Conservation (phyloP, 2,888 invertebrate genomes). For the Agrotis ipsilon region DNA sequence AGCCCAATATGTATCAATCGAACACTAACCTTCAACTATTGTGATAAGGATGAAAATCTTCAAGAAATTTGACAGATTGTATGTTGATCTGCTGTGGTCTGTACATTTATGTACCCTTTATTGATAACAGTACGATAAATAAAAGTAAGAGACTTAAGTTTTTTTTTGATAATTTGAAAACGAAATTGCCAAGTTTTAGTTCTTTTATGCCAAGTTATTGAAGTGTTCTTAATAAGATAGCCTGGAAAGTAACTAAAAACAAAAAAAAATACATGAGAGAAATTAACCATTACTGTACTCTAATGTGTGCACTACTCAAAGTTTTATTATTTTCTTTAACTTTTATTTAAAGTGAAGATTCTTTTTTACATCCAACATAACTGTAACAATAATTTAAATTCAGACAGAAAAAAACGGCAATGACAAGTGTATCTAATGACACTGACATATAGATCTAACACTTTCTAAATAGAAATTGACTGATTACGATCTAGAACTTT, state of each 20-base stretch:
- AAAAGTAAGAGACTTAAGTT: too few relatives aligned
- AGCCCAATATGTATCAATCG: too few relatives aligned
- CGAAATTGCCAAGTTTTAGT: not conserved
- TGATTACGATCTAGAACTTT: conserved; percentile 4
- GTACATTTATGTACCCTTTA: too few relatives aligned
- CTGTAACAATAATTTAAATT: conserved; percentile 28
- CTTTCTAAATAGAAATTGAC: conserved; percentile 34
- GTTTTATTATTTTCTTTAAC: not conserved
- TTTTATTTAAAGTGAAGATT: conserved; percentile 19
- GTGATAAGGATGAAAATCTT: too few relatives aligned
- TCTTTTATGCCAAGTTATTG: not conserved
- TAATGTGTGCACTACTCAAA: not conserved
- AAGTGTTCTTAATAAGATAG: too few relatives aligned
- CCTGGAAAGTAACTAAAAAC: too few relatives aligned
- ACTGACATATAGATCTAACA: conserved; percentile 1
- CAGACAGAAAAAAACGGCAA: conserved; percentile 24
- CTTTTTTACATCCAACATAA: conserved; percentile 28
- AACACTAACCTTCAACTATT: too few relatives aligned
- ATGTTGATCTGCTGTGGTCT: too few relatives aligned
- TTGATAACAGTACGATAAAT: too few relatives aligned
- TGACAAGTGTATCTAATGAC: conserved; percentile 19
- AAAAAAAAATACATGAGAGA: not conserved
- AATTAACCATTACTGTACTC: not conserved
- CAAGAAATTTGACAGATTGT: too few relatives aligned
- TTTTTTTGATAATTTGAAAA: too few relatives aligned